These are phyloP conservation scores for Irena cyanogastra DNA, from an alignment of 2,113 vertebrate genomes.

Conservation along the genomic window DNA sequence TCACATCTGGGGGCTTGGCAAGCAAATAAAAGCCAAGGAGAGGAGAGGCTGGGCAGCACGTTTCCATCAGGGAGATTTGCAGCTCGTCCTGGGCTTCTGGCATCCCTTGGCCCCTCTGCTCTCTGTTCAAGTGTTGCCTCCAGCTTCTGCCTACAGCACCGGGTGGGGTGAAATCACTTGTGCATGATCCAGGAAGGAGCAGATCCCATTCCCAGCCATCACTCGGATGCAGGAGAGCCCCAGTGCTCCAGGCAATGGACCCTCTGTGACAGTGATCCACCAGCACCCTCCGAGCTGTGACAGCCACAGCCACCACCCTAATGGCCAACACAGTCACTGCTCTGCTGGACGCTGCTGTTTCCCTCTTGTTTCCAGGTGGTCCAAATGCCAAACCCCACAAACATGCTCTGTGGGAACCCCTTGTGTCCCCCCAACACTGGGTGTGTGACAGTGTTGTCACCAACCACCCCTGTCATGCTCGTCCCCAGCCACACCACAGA, in stretches of 20 bases:
- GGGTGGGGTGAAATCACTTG: accelerated
- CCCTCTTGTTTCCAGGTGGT: background rate
- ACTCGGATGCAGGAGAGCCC: accelerated
- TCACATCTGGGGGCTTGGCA: accelerated
- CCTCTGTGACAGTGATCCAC: background rate
- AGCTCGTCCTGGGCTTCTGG: background rate
- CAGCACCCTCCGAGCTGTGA: background rate
- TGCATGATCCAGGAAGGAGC: accelerated
- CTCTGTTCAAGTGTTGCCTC: background rate
- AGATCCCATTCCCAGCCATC: background rate
- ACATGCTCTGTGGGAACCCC: background rate
- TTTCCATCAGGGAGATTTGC: background rate
- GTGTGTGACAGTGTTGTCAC: accelerated
- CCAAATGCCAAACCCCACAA: background rate
- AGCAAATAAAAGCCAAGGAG: background rate
- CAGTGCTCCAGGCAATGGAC: accelerated
- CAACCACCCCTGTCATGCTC: accelerated
- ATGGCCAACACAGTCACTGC: background rate
- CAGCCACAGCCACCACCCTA: background rate
- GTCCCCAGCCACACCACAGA: background rate
- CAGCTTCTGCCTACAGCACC: background rate
- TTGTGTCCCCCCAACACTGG: accelerated
- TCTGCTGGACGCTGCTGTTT: background rate
- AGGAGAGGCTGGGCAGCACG: background rate
- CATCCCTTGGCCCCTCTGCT: accelerated